Evolutionary conservation across 2,888 invertebrate genomes (phyloP).

Genomic region (Aleiodes alternator): DNA sequence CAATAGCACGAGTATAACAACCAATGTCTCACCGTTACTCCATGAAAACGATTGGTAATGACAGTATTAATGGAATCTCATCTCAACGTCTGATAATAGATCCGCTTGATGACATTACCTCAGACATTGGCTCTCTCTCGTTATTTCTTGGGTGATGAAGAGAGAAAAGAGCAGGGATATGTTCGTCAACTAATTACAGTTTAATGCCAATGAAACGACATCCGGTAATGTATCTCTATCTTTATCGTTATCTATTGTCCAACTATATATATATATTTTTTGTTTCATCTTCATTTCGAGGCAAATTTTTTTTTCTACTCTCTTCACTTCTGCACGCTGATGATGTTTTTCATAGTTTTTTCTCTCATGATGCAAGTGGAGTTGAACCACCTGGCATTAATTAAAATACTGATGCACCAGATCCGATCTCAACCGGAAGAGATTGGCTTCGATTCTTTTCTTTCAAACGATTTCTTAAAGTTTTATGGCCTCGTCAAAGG

Average conservation of each 20-base stretch:
- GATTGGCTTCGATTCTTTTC: conserved; percentile 5
- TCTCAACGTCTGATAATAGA: conserved; percentile 26
- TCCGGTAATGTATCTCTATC: conserved; percentile 38
- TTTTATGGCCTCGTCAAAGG: neutral
- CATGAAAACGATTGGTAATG: conserved; percentile 46
- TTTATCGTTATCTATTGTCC: conserved; percentile 37
- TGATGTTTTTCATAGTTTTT: neutral
- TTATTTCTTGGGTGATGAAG: neutral
- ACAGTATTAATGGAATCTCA: conserved; percentile 55
- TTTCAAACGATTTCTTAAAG: neutral
- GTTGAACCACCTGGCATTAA: conserved; percentile 20
- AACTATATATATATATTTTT: conserved; percentile 3
- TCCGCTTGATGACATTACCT: conserved; percentile 2
- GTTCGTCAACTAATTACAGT: conserved; percentile 12
- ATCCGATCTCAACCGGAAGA: conserved; percentile 27
- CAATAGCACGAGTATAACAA: too few species aligned
- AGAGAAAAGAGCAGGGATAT: neutral
- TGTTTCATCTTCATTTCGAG: neutral
- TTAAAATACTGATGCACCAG: conserved; percentile 12
- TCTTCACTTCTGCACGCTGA: neutral
- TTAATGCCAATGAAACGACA: conserved; percentile 20
- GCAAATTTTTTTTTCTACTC: neutral
- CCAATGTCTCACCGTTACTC: neutral
- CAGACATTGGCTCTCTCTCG: neutral
- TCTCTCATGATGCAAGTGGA: neutral